Evolutionary conservation across 2,113 vertebrate species (phyloP), one percentile per base, ranked within the genome.

Genomic region (Prolemur simus): DNA sequence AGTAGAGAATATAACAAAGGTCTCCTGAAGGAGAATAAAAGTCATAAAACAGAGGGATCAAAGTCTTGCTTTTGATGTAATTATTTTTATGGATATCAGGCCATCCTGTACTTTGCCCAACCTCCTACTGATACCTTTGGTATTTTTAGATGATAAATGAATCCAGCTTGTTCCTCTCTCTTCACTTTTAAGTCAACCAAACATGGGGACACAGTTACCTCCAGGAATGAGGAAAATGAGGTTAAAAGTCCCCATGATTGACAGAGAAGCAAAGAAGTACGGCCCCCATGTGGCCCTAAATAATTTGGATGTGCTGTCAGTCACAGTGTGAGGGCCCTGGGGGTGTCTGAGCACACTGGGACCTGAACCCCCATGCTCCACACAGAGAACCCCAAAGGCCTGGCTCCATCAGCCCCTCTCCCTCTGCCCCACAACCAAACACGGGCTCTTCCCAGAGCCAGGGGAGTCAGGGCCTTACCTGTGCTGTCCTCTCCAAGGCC

Each of bases 401-500:
- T 27, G 8, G 27, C 12, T 89, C 68, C 5, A 0, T 34, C 8
- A 73, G 84, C 32, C 54, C 32, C 39, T 88, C n/a, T 54, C 13
- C 27, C 25, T 21, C 25, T 21, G 9, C 6, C 63, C 81, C 34
- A 37, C 34, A 45, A 34, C 3, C 66, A 42, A 71, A 17, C n/a
- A 1, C 52, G 13, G 23, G 68, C 39, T 84, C 94, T 39, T 87
- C 64, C 85, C 82, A 83, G 54, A 27, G 15, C 29, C 29, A 60
- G 17, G 4, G 69, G 80, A 45, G 34, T 0, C 37, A 47, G 29
- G 80, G 68, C 54, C 96, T 98, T 98, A 99, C 99, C 99, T 99
- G 99, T 95, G 94, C 84, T 90, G 76, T 99, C 99, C 13, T 99
- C 99, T 56, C 98, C 98, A 91, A 98, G 98, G 95, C 98, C 99